Evolutionary conservation across 2,888 invertebrate genomes (phyloP).

Genomic region (Epirrhoe alternata): DNA sequence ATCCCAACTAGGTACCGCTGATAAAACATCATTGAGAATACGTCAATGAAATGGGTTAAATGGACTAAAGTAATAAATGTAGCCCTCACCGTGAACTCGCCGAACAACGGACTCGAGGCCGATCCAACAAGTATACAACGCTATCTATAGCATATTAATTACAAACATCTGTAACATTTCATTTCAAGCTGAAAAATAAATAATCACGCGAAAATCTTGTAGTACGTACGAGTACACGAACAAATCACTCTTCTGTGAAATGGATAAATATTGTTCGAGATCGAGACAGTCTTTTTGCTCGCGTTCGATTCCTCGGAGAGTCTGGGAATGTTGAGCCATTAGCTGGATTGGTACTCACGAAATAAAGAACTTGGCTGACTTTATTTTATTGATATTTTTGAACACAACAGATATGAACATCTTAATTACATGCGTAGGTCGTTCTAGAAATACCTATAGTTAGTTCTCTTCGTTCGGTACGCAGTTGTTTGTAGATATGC

Average conservation of each 20-base stretch:
- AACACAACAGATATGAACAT: background rate
- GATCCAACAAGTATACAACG: conserved; percentile 38
- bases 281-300: conserved; percentile 38
- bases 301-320: conserved; percentile 31
- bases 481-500: conserved; percentile 33
- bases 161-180: conserved; percentile 49
- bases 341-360: conserved; percentile 41
- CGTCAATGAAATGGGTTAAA: conserved; percentile 79
- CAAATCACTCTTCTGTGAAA: conserved; percentile 32
- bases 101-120: conserved; percentile 67
- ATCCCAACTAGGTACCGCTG: conserved; percentile 16
- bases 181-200: conserved; percentile 46
- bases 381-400: conserved; percentile 17
- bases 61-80: conserved; percentile 74
- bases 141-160: conserved; percentile 51
- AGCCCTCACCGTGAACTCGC: conserved; percentile 79
- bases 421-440: conserved; percentile 7
- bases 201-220: conserved; percentile 37
- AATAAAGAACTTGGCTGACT: conserved; percentile 29
- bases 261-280: conserved; percentile 37
- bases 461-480: background rate
- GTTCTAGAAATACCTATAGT: background rate
- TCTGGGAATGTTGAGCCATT: conserved; percentile 44
- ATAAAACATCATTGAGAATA: conserved; percentile 62
- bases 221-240: conserved; percentile 13